These are phyloP conservation scores for Xiphorhynchus elegans DNA, from an alignment of 2,113 vertebrate species.

Conservation along the genomic window DNA sequence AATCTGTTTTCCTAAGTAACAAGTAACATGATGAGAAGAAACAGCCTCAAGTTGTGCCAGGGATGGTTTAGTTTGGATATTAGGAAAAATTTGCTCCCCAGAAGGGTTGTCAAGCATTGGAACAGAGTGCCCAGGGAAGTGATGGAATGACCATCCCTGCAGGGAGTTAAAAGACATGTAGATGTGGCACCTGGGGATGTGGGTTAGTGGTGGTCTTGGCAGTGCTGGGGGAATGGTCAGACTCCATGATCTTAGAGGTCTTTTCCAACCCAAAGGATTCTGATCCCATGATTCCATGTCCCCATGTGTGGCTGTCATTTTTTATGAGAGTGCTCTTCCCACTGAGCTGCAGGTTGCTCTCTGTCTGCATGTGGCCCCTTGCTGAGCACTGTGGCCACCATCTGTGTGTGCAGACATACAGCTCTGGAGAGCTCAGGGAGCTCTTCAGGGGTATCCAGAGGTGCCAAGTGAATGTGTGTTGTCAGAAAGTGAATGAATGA, in stretches of 20 bases:
- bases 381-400: neutral
- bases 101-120: no score
- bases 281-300: neutral
- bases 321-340: neutral
- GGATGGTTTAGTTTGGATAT: neutral
- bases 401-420: neutral
- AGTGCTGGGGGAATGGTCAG: neutral
- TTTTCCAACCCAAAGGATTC: neutral
- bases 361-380: fast-evolving
- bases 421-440: neutral
- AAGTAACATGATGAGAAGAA: neutral
- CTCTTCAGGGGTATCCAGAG: neutral
- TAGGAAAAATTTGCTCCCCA: neutral
- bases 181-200: neutral
- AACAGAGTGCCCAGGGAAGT: neutral
- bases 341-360: neutral
- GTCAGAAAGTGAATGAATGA: neutral
- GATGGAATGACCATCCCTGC: neutral
- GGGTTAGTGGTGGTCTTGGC: neutral
- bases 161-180: neutral
- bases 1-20: fast-evolving
- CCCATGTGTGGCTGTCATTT: neutral
- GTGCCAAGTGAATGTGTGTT: neutral
- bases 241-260: fast-evolving
- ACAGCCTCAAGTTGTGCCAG: neutral